These are phyloP conservation scores for Drosophila bocqueti DNA, from an alignment of 1,140 invertebrate species.

Conservation along the genomic window DNA sequence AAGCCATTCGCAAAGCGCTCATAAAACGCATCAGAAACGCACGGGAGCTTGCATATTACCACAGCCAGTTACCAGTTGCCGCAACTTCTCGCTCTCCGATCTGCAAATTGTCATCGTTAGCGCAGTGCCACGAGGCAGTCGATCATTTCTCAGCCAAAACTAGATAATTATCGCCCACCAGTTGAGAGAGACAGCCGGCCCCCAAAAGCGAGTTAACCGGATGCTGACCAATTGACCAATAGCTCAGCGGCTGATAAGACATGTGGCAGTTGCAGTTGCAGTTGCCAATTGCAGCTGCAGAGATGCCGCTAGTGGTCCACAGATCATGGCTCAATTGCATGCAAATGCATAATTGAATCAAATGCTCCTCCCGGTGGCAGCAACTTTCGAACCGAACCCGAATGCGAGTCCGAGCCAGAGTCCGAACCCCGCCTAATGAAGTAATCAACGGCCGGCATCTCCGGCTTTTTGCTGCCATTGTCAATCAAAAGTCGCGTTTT, in stretches of 20 bases:
- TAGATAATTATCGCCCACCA: conserved; percentile 80
- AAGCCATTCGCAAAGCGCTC: conserved; percentile 35
- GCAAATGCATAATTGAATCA: conserved; percentile 81
- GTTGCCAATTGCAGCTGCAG: conserved; percentile 50
- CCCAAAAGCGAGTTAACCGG: conserved; percentile 45
- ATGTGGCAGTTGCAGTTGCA: conserved; percentile 36
- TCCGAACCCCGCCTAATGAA: conserved; percentile 67
- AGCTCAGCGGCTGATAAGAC: conserved; percentile 41
- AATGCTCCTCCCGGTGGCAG: conserved; percentile 49
- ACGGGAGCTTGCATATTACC: conserved; percentile 25
- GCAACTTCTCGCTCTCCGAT: conserved; percentile 2
- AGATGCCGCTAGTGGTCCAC: conserved; percentile 31
- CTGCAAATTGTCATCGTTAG: conserved; percentile 75
- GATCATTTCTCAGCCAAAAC: conserved; percentile 69
- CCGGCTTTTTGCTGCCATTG: conserved; percentile 67
- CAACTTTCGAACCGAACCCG: conserved; percentile 27
- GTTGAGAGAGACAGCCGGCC: conserved; percentile 52
- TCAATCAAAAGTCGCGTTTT: conserved; percentile 80
- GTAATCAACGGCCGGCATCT: conserved; percentile 78
- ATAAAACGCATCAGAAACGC: conserved; percentile 58
- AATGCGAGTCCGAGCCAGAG: background rate
- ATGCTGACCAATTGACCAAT: conserved; percentile 31
- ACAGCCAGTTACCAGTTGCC: conserved; percentile 42
- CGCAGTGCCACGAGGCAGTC: conserved; percentile 59
- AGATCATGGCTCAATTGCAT: conserved; percentile 76